phyloP scores from a whole-genome alignment of 2,113 vertebrate species.

The Otis tarda region DNA sequence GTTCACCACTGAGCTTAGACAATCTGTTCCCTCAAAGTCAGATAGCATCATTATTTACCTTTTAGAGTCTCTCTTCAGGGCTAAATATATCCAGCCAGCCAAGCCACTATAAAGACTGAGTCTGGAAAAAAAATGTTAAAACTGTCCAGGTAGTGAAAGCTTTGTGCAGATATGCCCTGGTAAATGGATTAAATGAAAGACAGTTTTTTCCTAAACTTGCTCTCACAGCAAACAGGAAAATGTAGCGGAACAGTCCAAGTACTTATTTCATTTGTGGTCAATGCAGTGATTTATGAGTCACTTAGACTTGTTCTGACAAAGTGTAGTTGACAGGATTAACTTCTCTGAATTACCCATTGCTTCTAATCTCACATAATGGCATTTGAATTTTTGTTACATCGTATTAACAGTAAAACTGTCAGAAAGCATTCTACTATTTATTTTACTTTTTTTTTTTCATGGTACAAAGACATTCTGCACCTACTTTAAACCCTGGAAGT shows the following conservation, averaged over 20 bases:
- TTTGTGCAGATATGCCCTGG: neutral
- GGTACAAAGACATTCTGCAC: neutral
- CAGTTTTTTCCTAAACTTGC: neutral
- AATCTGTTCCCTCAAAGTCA: neutral
- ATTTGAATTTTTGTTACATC: neutral
- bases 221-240: slow-evolving; percentile 9
- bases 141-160: neutral
- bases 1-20: neutral
- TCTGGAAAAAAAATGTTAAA: slow-evolving; percentile 33
- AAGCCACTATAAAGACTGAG: neutral
- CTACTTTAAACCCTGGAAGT: neutral
- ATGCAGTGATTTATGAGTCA: neutral
- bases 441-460: neutral
- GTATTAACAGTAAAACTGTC: neutral
- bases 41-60: neutral
- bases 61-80: neutral
- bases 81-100: slow-evolving; percentile 30
- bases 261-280: neutral
- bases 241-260: neutral
- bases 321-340: neutral
- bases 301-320: neutral
- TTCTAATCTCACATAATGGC: neutral
- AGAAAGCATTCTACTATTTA: neutral
- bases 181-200: slow-evolving; percentile 16
- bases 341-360: neutral